Percentiles rank a stretch among this genome's conserved stretches.
Evolutionary conservation across 2,888 invertebrate species (phyloP).

Genomic region (Trisateles emortualis): DNA sequence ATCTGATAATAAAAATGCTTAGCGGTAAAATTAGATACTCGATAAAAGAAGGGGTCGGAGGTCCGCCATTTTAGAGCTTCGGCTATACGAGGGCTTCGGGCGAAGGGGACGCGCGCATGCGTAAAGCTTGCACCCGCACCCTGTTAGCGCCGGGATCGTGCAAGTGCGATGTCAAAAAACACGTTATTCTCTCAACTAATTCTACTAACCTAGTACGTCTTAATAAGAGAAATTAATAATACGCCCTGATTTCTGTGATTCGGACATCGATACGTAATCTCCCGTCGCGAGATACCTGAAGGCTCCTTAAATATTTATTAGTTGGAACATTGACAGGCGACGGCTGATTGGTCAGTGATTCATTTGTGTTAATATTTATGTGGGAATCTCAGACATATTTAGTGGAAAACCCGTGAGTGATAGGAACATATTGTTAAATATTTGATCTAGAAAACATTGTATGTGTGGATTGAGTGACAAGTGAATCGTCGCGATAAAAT

Average conservation of each 20-base stretch:
- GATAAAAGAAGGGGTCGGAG: slow-evolving; percentile 83
- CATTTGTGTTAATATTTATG: slow-evolving; percentile 56
- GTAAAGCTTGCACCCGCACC: slow-evolving; percentile 76
- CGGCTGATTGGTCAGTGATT: slow-evolving; percentile 71
- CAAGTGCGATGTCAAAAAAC: slow-evolving; percentile 84
- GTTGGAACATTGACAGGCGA: slow-evolving; percentile 71
- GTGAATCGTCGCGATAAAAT: slow-evolving; percentile 28
- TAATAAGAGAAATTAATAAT: slow-evolving; percentile 71
- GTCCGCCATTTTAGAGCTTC: slow-evolving; percentile 83
- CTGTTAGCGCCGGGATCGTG: slow-evolving; percentile 79
- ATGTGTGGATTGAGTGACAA: slow-evolving; percentile 28
- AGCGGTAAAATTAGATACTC: slow-evolving; percentile 85
- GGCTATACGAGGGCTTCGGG: slow-evolving; percentile 70
- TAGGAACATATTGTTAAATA: slow-evolving; percentile 12
- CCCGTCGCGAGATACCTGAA: slow-evolving; percentile 16
- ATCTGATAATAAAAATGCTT: slow-evolving; percentile 75
- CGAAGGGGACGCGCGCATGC: slow-evolving; percentile 83
- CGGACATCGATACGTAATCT: slow-evolving; percentile 35
- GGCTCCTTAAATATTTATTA: slow-evolving; percentile 40
- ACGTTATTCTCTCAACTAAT: slow-evolving; percentile 84
- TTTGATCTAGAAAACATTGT: slow-evolving; percentile 28
- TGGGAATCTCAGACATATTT: slow-evolving; percentile 50
- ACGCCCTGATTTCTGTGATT: slow-evolving; percentile 57
- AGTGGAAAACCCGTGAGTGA: slow-evolving; percentile 31
- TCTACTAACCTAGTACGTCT: slow-evolving; percentile 84